These are phyloP conservation scores for Protomyctophum bolini DNA, from an alignment of 2,113 vertebrate species.

Conservation along the genomic window DNA sequence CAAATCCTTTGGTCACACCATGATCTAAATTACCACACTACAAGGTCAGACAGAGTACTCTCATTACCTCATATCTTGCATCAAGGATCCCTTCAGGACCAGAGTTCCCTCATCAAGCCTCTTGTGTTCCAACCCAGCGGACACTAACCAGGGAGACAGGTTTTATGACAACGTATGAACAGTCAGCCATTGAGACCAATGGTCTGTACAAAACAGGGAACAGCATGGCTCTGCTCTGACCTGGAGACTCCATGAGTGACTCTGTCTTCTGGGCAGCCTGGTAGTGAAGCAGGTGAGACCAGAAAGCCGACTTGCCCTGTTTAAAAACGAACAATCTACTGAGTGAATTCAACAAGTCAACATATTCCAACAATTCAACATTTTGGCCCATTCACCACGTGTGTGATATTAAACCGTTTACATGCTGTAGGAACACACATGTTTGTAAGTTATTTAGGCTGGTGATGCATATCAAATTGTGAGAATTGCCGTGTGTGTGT, in stretches of 20 bases:
- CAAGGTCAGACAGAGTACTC: neutral
- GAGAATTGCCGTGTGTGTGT: neutral
- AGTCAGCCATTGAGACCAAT: neutral
- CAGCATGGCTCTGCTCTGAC: slow-evolving; percentile 68
- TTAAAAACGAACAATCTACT: slow-evolving; percentile 17
- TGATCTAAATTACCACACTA: too few species aligned
- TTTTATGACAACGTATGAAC: slow-evolving; percentile 3
- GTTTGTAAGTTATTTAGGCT: slow-evolving; percentile 28
- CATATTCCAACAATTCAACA: neutral
- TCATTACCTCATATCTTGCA: slow-evolving; percentile 94
- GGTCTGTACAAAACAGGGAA: slow-evolving; percentile 12
- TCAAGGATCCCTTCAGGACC: slow-evolving; percentile 84
- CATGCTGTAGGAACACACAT: neutral
- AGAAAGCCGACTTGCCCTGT: slow-evolving; percentile 95
- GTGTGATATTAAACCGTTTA: too few species aligned
- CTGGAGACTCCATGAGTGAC: slow-evolving; percentile 82
- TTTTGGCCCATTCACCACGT: neutral
- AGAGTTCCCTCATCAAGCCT: slow-evolving; percentile 83
- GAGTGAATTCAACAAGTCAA: slow-evolving; percentile 13
- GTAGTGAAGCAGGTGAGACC: slow-evolving; percentile 96
- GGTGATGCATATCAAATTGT: neutral
- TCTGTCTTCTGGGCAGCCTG: slow-evolving; percentile 90
- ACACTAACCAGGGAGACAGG: slow-evolving; percentile 70
- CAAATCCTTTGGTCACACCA: too few species aligned
- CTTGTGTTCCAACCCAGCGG: slow-evolving; percentile 81